These are phyloP conservation scores for Caenorhabditis parvicauda DNA, from an alignment of 2,888 invertebrate genomes.

Conservation along the genomic window DNA sequence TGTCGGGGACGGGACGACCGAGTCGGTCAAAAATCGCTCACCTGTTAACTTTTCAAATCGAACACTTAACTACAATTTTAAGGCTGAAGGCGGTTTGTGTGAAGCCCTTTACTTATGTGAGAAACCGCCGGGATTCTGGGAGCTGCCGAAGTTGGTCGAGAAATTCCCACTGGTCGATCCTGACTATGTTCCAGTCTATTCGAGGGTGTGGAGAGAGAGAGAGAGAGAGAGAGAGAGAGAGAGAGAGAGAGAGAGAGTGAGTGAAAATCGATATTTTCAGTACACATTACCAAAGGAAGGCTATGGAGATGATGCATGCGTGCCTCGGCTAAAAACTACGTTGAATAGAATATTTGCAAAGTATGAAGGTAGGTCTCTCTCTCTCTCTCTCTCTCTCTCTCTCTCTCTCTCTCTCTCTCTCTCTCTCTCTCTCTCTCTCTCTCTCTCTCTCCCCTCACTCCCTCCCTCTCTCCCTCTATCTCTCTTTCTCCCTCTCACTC, in stretches of 20 bases:
- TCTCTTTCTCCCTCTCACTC: no score
- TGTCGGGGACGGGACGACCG: no score
- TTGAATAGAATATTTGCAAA: constrained; percentile 43
- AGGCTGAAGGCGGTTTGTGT: constrained; percentile 52
- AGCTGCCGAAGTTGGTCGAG: constrained; percentile 39
- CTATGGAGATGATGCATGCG: constrained; percentile 57
- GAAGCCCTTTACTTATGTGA: constrained; percentile 57
- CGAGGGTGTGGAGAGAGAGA: constrained; percentile 19
- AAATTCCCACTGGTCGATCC: constrained; percentile 46
- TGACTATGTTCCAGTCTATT: constrained; percentile 49
- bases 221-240: background rate
- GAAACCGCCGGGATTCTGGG: constrained; percentile 48
- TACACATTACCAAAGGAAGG: constrained; percentile 44
- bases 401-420: no score
- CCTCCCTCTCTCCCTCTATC: no score
- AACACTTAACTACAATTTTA: background rate
- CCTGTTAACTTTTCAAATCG: no score
- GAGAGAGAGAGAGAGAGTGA: background rate
- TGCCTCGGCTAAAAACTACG: constrained; percentile 42
- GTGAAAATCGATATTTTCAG: constrained; percentile 12
- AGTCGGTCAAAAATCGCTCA: background rate
- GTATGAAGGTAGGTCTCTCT: constrained; percentile 34
- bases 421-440: no score
- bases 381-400: no score
- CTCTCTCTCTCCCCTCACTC: no score